These are phyloP conservation scores for Sebastes aleutianus DNA, from an alignment of 2,797 vertebrate genomes.

Conservation along the genomic window DNA sequence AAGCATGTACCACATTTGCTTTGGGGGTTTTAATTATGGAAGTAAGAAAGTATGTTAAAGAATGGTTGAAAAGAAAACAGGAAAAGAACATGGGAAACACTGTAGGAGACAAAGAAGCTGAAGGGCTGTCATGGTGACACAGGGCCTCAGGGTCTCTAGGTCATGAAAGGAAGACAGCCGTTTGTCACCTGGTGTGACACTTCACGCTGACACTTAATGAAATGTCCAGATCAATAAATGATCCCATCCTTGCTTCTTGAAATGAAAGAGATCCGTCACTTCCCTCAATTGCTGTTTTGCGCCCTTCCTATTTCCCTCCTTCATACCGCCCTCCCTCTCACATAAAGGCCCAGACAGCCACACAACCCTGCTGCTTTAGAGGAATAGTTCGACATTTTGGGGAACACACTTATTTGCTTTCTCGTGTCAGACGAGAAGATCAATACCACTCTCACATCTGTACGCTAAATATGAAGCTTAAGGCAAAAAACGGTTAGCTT, in stretches of 20 bases:
- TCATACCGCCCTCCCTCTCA: not conserved
- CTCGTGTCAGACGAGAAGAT: not conserved
- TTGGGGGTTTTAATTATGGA: not conserved
- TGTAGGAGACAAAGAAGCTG: not conserved
- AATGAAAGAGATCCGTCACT: conserved; percentile 83
- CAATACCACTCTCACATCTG: not conserved
- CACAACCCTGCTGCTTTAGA: not conserved
- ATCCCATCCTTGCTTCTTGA: conserved; percentile 73
- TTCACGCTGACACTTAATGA: conserved; percentile 77
- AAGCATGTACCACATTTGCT: not conserved
- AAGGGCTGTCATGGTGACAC: conserved; percentile 26
- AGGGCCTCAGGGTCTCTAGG: conserved; percentile 44
- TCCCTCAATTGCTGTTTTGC: conserved; percentile 30
- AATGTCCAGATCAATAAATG: conserved; percentile 80
- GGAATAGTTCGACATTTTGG: not conserved
- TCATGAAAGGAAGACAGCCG: conserved; percentile 51
- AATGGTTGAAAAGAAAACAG: not conserved
- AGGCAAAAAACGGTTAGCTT: not conserved
- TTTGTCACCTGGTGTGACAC: conserved; percentile 72
- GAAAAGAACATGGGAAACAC: conserved; percentile 23
- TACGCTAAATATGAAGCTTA: not conserved
- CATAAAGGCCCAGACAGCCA: not conserved
- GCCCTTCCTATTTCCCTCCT: conserved; percentile 2
- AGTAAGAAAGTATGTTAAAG: not conserved
- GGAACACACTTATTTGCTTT: not conserved